A percentile compares a stretch with the other conserved stretches of the same genome.
phyloP scores from a whole-genome alignment of 2,797 vertebrate species.

The Balearica regulorum region DNA sequence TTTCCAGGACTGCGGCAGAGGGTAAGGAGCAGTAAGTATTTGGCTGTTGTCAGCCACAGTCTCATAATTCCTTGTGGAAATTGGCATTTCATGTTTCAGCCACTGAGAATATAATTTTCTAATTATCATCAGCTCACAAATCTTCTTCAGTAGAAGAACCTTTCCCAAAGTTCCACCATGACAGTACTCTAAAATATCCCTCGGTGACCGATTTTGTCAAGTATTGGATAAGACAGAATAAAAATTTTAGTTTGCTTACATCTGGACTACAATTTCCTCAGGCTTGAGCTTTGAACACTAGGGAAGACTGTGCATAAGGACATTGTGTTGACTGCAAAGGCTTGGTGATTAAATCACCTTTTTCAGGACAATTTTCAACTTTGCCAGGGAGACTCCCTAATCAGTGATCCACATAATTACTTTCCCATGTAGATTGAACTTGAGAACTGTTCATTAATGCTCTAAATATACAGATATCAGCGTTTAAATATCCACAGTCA shows the following conservation, averaged over 20 bases:
- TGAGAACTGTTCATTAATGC: background rate
- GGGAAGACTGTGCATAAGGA: background rate
- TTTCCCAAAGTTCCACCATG: background rate
- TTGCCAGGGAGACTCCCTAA: background rate
- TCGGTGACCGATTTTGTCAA: background rate
- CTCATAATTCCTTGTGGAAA: background rate
- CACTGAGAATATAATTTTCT: background rate
- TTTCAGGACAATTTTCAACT: background rate
- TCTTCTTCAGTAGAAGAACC: background rate
- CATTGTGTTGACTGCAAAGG: background rate
- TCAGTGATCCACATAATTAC: conserved; percentile 16
- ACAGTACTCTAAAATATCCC: background rate
- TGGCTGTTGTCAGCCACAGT: background rate
- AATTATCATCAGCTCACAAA: background rate
- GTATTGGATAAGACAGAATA: background rate
- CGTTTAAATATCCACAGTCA: background rate
- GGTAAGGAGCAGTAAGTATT: background rate
- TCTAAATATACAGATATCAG: background rate
- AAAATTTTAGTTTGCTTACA: background rate
- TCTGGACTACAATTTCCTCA: background rate
- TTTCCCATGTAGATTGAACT: background rate
- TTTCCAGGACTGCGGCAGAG: background rate
- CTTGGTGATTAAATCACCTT: conserved; percentile 1
- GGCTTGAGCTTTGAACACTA: background rate
- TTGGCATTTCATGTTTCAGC: background rate